Percentiles rank a stretch among this genome's conserved stretches.
Evolutionary conservation across 2,113 vertebrate species (phyloP).

Genomic region (Pluvianellus socialis): DNA sequence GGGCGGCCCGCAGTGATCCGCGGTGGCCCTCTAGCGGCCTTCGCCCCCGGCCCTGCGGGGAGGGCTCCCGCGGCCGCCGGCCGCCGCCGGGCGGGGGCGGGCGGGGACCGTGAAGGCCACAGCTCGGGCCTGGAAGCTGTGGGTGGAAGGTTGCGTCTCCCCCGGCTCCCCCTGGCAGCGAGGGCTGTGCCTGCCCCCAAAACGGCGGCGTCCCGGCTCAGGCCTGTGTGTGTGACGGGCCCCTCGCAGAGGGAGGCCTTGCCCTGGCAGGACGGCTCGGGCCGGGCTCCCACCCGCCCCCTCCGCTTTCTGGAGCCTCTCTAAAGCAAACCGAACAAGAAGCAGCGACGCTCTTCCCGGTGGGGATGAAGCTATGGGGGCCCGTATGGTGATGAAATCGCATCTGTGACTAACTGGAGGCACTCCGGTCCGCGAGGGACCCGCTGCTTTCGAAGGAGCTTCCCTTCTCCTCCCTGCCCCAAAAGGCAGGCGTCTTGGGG

Average conservation of each 20-base stretch:
- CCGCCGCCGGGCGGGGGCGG: background rate
- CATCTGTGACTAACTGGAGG: rapidly evolving
- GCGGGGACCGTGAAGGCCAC: too few relatives aligned
- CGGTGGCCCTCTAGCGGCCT: background rate
- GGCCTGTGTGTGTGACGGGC: too few relatives aligned
- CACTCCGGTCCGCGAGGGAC: background rate
- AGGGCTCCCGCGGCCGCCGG: too few relatives aligned
- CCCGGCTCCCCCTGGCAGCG: too few relatives aligned
- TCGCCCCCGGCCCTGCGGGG: too few relatives aligned
- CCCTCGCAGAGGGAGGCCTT: background rate
- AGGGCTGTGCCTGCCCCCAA: background rate
- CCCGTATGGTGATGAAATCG: rapidly evolving
- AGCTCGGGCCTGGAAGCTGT: too few relatives aligned
- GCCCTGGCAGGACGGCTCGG: background rate
- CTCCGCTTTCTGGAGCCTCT: background rate
- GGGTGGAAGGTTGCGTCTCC: too few relatives aligned
- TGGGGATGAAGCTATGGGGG: too few relatives aligned
- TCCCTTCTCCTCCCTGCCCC: background rate
- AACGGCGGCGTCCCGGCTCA: rapidly evolving
- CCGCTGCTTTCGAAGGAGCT: background rate
- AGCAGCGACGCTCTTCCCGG: background rate
- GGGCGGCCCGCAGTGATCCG: background rate
- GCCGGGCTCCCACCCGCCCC: background rate
- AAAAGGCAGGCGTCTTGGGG: rapidly evolving
- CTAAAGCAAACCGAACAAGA: rapidly evolving